A percentile compares a stretch with the other conserved stretches of the same genome.
Evolutionary conservation across 2,888 invertebrate genomes (phyloP).

Genomic region (Cryptophagus acutangulus): DNA sequence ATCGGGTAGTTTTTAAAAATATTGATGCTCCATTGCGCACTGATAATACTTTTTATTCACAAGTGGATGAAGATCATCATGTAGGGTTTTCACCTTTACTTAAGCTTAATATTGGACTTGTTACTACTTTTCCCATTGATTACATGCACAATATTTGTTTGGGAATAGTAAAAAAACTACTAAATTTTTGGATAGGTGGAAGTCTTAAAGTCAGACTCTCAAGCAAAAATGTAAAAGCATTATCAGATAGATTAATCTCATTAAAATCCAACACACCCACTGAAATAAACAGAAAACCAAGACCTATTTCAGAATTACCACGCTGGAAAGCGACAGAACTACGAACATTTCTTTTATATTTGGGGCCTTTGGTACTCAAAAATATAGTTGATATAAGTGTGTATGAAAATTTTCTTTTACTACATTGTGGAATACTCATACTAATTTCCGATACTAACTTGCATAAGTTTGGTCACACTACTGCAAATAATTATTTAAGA

Average conservation of each 20-base stretch:
- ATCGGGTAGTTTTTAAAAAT: conserved; percentile 11
- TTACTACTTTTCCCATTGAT: conserved; percentile 17
- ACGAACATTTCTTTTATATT: conserved; percentile 22
- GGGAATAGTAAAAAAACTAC: conserved; percentile 16
- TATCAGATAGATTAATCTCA: conserved; percentile 15
- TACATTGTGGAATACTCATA: conserved; percentile 19
- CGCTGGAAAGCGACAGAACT: conserved; percentile 26
- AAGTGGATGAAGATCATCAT: conserved; percentile 18
- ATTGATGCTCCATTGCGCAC: conserved; percentile 9
- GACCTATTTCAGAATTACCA: conserved; percentile 19
- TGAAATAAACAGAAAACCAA: conserved; percentile 25
- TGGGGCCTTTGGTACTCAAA: conserved; percentile 21
- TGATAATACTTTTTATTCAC: conserved; percentile 14
- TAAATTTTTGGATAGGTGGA: conserved; percentile 10
- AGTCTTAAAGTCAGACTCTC: conserved; percentile 5
- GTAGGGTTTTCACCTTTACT: conserved; percentile 15
- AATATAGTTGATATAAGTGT: conserved; percentile 11
- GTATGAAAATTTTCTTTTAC: conserved; percentile 18
- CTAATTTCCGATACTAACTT: conserved; percentile 13
- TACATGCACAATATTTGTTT: conserved; percentile 17
- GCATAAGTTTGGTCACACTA: too few species aligned
- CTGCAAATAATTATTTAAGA: too few species aligned
- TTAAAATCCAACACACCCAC: conserved; percentile 18
- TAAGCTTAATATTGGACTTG: conserved; percentile 12
- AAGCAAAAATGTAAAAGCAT: conserved; percentile 10